Percentiles rank a stretch among this genome's conserved stretches.
Conservation (phyloP, 1,140 invertebrate genomes). For the Agrypnia vestita region DNA sequence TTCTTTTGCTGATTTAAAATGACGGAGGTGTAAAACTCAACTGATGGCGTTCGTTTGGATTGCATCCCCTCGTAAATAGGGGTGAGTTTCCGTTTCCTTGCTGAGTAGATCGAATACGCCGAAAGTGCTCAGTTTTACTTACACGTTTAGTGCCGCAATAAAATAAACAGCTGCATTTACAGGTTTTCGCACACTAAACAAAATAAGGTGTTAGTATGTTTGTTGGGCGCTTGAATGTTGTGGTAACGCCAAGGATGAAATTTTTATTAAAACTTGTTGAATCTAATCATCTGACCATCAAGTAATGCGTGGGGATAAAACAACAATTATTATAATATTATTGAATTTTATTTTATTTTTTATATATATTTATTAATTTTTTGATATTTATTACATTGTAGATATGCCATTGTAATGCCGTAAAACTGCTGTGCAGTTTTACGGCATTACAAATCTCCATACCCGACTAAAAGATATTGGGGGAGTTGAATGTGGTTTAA, state of each 20-base stretch:
- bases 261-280: not conserved
- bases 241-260: not conserved
- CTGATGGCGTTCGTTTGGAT: conserved; percentile 1
- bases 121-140: conserved; percentile 35
- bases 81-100: not conserved
- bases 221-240: not conserved
- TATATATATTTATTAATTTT: no score
- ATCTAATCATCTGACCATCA: no score
- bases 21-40: conserved; percentile 26
- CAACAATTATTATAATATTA: no score
- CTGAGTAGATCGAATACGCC: conserved; percentile 21
- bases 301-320: no score
- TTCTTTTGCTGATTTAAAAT: conserved; percentile 1
- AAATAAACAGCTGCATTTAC: conserved; percentile 41
- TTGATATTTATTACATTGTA: no score
- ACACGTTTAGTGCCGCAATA: conserved; percentile 23
- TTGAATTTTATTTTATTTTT: no score
- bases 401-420: no score
- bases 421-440: no score
- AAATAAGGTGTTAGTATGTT: conserved; percentile 1
- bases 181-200: conserved; percentile 37
- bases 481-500: no score
- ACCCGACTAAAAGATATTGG: no score
- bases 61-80: conserved; percentile 11
- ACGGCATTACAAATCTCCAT: no score